Percentiles rank a stretch among this genome's conserved stretches.
Conservation (phyloP, 2,113 vertebrate genomes). For the Clupea harengus region DNA sequence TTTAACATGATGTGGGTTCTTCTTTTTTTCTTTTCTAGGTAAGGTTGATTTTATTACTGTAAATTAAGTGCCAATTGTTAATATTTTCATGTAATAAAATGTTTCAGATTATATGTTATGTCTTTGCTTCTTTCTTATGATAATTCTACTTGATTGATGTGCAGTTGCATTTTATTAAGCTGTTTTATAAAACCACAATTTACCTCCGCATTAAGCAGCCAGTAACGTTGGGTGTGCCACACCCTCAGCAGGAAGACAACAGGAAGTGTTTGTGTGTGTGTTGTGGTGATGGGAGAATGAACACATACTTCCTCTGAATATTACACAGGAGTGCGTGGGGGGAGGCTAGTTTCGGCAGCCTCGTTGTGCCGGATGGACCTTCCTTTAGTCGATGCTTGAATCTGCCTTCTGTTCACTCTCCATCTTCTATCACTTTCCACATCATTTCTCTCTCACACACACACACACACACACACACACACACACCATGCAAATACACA, state of each 20-base stretch:
- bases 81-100: slow-evolving; percentile 59
- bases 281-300: neutral
- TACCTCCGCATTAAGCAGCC: neutral
- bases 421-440: slow-evolving; percentile 6
- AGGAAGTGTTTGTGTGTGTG: neutral
- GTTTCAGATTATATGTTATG: slow-evolving; percentile 39
- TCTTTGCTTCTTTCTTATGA: neutral
- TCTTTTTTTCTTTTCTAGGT: slow-evolving; percentile 6
- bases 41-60: slow-evolving; percentile 47
- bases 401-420: slow-evolving; percentile 27
- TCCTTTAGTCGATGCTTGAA: slow-evolving; percentile 23
- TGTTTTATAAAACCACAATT: neutral
- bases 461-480: neutral
- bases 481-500: slow-evolving; percentile 10
- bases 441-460: neutral
- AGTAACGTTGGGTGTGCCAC: neutral
- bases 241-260: neutral
- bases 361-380: neutral
- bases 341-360: neutral
- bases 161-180: neutral
- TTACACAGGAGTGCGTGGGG: neutral
- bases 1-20: slow-evolving; percentile 21
- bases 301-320: neutral
- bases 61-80: slow-evolving; percentile 52
- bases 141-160: neutral